Evolutionary conservation across 2,888 invertebrate genomes (phyloP).

Genomic region (Magallana nippona): DNA sequence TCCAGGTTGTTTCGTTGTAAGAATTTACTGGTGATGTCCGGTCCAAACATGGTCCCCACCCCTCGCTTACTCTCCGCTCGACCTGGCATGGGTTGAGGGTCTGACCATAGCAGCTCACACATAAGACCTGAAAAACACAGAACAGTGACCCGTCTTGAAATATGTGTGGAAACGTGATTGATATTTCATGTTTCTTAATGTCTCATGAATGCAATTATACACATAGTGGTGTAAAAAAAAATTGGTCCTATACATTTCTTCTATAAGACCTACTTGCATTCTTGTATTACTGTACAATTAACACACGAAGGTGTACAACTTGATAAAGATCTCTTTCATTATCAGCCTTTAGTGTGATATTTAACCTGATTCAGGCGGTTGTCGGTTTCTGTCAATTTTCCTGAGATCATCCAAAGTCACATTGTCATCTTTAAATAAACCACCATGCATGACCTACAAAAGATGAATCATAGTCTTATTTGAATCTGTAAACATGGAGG

Average conservation of each 20-base stretch:
- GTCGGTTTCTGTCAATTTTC: constrained; percentile 93
- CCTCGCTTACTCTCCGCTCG: constrained; percentile 96
- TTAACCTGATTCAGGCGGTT: constrained; percentile 89
- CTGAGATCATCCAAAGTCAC: constrained; percentile 96
- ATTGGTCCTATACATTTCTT: too few relatives aligned
- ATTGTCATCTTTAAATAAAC: constrained; percentile 94
- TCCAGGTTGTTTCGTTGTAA: constrained; percentile 89
- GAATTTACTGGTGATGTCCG: constrained; percentile 95
- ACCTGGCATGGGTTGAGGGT: constrained; percentile 94
- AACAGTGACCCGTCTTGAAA: not conserved
- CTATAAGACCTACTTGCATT: too few relatives aligned
- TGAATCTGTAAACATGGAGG: not conserved
- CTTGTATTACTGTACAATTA: too few relatives aligned
- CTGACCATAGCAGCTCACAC: constrained; percentile 99
- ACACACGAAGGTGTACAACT: too few relatives aligned
- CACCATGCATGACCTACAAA: constrained; percentile 96
- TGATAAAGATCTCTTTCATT: too few relatives aligned
- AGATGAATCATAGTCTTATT: too few relatives aligned
- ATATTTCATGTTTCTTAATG: too few relatives aligned
- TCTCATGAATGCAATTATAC: not conserved
- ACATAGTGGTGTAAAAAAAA: not conserved
- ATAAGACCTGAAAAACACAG: constrained; percentile 85
- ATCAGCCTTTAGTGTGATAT: not conserved
- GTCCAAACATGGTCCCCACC: constrained; percentile 98
- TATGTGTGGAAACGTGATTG: not conserved